Base-by-base conservation (phyloP, 2,797 vertebrate genomes). In the Danio albolineatus region DNA sequence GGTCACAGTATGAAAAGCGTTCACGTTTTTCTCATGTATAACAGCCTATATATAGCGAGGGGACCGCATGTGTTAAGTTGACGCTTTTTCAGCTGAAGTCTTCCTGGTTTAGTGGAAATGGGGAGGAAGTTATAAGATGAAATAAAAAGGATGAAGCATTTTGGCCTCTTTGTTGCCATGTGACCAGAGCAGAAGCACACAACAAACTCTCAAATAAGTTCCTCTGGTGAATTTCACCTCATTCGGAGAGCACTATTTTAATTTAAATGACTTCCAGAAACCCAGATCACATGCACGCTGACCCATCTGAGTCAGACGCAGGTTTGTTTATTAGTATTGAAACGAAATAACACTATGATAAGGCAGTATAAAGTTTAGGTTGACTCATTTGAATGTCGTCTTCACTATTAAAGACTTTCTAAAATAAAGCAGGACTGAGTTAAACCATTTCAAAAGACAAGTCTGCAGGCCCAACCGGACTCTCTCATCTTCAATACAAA, bases 101-200 rank as follows among this genome's bases (percentile, higher is more conserved):
- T 93, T 93, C 92, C 92, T 93, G 92, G 87, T 92, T 93, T 80
- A 90, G 85, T 88, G 85, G 92, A 94, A 94, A 90, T 60, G 16
- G 75, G 84, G 87, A 91, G 93, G 94, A 95, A 94, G 90, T 90
- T 89, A 82, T n/a, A 88, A 82, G 57, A 71, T 85, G 69, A 81
- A 79, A 44, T 64, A 59, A 84, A 88, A 86, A 90, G 87, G 80
- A 87, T 84, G 73, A 89, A 84, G 84, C 80, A 75, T 53, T 79
- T 81, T 36, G 54, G 59, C 65, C 82, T 84, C 69, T 77, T 76
- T 78, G 71, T 76, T 62, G 86, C 71, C 88, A 91, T 41, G 80
- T 91, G 92, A 91, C 88, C 85, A 87, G 75, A 82, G 78, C 78
- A 85, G 74, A 56, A 3, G 38, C 82, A 87, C 70, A 85, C 83